Conservation (phyloP, 1,140 invertebrate species). For the Pissodes strobi region DNA sequence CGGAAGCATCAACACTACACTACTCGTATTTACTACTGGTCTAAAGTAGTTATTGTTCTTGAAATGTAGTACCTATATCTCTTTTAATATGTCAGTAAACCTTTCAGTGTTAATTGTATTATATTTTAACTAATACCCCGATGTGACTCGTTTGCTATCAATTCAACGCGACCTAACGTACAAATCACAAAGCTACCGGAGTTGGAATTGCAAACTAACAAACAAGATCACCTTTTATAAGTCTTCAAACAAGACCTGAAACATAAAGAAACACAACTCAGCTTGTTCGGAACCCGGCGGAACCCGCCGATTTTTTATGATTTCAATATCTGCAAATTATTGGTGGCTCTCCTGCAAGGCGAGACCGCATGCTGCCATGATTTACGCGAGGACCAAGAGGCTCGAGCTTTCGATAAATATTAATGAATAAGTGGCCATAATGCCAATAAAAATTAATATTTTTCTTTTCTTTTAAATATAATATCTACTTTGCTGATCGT, state of each 20-base stretch:
- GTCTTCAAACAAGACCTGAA: slow-evolving; percentile 27
- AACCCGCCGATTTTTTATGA: slow-evolving; percentile 34
- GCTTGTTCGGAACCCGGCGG: slow-evolving; percentile 27
- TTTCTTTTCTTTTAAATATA: slow-evolving; percentile 27
- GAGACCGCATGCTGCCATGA: slow-evolving; percentile 32
- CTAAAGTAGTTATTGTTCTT: too few species aligned
- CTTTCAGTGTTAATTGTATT: too few species aligned
- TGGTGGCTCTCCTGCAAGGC: slow-evolving; percentile 29
- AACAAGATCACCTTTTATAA: slow-evolving; percentile 26
- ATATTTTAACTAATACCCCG: too few species aligned
- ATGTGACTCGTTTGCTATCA: too few species aligned
- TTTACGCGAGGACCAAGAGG: slow-evolving; percentile 27
- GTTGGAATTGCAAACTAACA: slow-evolving; percentile 19
- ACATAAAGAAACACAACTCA: slow-evolving; percentile 33
- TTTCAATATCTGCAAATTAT: slow-evolving; percentile 31
- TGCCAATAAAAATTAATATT: slow-evolving; percentile 34
- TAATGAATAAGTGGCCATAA: slow-evolving; percentile 29
- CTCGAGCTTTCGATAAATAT: slow-evolving; percentile 32
- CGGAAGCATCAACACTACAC: too few species aligned
- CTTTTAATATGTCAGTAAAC: too few species aligned
- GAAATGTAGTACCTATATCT: too few species aligned
- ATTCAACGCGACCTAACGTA: not conserved
- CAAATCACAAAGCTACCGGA: slow-evolving; percentile 15
- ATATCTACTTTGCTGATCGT: too few species aligned
- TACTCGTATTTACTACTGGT: too few species aligned